phyloP scores from a whole-genome alignment of 2,888 invertebrate species.

The Hirtodrosophila confusa region DNA sequence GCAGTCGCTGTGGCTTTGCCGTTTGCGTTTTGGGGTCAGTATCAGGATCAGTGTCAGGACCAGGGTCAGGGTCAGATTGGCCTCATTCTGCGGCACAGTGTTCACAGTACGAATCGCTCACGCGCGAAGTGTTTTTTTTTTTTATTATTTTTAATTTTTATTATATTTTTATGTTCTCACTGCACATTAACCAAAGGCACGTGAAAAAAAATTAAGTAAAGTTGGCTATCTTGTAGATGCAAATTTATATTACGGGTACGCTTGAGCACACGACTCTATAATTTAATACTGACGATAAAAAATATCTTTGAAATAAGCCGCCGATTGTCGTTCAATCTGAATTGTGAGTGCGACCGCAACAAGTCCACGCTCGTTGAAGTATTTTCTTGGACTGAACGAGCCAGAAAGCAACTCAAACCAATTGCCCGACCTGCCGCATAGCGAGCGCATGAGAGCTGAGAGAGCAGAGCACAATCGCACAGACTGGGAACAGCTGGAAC shows the following conservation, averaged over 20 bases:
- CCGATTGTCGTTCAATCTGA: constrained; percentile 9
- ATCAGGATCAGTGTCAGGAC: constrained; percentile 10
- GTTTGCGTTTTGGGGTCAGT: neutral
- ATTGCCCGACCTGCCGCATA: constrained; percentile 1
- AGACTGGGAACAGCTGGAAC: constrained; percentile 18
- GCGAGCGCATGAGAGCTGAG: neutral
- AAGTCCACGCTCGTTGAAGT: constrained; percentile 44
- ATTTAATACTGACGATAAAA: constrained; percentile 7
- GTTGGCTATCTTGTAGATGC: neutral
- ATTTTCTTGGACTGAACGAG: constrained; percentile 48
- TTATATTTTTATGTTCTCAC: too few relatives aligned
- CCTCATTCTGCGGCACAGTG: constrained; percentile 40
- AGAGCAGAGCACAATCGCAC: constrained; percentile 1
- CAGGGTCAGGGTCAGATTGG: constrained; percentile 32
- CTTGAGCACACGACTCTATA: constrained; percentile 5
- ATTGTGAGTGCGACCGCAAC: constrained; percentile 17
- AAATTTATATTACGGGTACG: neutral
- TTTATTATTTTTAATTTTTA: too few relatives aligned
- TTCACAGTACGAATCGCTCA: constrained; percentile 20
- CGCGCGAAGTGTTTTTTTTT: constrained; percentile 1
- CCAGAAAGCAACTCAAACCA: constrained; percentile 7
- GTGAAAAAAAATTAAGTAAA: constrained; percentile 38
- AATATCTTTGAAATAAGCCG: constrained; percentile 5
- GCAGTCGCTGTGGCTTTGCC: neutral
- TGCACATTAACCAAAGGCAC: constrained; percentile 16